Conservation (phyloP, 2,797 vertebrate genomes). For the Carcharodon carcharias region DNA sequence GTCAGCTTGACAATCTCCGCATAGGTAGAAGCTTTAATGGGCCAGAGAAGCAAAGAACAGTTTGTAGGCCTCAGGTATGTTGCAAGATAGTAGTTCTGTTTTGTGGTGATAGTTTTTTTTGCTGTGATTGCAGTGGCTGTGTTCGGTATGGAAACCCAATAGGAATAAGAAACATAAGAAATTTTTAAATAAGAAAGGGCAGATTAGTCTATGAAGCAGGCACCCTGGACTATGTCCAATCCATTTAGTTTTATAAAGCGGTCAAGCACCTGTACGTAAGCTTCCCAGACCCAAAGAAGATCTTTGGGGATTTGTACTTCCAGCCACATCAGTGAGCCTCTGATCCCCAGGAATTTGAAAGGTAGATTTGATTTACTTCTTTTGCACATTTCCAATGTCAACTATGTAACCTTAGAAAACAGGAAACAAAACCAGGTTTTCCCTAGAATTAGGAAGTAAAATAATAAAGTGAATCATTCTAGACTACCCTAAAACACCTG, state of each 20-base stretch:
- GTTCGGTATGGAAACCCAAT: neutral
- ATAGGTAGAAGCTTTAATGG: neutral
- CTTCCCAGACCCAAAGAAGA: neutral
- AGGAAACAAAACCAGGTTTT: too few species aligned
- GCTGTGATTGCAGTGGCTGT: neutral
- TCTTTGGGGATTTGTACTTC: neutral
- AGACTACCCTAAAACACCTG: too few species aligned
- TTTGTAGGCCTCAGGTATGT: neutral
- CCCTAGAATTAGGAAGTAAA: too few species aligned
- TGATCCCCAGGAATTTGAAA: neutral
- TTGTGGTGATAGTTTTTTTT: neutral
- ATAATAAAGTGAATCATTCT: too few species aligned
- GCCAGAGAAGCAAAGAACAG: neutral
- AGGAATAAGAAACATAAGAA: neutral
- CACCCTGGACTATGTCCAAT: too few species aligned
- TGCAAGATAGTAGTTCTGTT: neutral
- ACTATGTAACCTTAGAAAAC: too few species aligned
- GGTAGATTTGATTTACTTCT: neutral
- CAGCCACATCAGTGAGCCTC: neutral
- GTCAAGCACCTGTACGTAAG: neutral
- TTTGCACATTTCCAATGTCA: too few species aligned
- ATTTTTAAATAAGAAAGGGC: neutral
- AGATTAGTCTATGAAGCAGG: too few species aligned
- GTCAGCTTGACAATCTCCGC: neutral
- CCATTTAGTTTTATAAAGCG: neutral